Percentiles rank a stretch among this genome's conserved stretches.
phyloP scores from a whole-genome alignment of 2,888 invertebrate species.

The Cremastinae sp. region DNA sequence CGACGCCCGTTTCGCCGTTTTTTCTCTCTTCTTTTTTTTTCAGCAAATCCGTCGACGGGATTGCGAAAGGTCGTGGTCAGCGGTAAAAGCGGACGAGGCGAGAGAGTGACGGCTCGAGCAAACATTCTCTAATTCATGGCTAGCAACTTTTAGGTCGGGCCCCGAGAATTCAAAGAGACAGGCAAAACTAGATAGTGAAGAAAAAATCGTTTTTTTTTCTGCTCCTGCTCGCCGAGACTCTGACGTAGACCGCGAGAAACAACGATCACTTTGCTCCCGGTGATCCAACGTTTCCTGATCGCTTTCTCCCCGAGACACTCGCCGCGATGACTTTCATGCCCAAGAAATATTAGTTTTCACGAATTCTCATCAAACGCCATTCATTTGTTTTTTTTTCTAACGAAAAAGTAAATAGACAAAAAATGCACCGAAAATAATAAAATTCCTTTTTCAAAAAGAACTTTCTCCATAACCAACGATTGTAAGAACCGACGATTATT shows the following conservation, averaged over 20 bases:
- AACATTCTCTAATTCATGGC: constrained; percentile 68
- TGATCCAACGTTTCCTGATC: constrained; percentile 36
- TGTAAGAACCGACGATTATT: too few relatives aligned
- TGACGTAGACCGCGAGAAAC: constrained; percentile 34
- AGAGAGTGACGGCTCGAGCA: constrained; percentile 56
- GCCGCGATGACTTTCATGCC: too few relatives aligned
- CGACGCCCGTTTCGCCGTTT: not conserved
- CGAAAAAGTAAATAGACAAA: too few relatives aligned
- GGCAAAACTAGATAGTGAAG: constrained; percentile 44
- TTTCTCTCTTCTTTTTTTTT: too few relatives aligned
- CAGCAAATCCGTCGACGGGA: constrained; percentile 39
- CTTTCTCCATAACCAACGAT: too few relatives aligned
- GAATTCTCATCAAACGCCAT: too few relatives aligned
- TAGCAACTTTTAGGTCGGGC: constrained; percentile 57
- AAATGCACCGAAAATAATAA: too few relatives aligned
- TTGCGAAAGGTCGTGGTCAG: constrained; percentile 67
- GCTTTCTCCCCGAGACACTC: constrained; percentile 59
- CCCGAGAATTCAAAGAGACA: constrained; percentile 36
- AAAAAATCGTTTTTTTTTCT: constrained; percentile 24
- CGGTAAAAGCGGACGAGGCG: constrained; percentile 48
- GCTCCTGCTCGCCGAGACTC: constrained; percentile 16
- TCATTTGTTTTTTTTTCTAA: too few relatives aligned
- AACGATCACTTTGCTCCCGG: constrained; percentile 41
- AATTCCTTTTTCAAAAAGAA: too few relatives aligned
- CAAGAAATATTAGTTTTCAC: too few relatives aligned